Percentiles rank a stretch among this genome's conserved stretches.
Evolutionary conservation across 2,888 invertebrate species (phyloP).

Genomic region (Epinotia ramella): DNA sequence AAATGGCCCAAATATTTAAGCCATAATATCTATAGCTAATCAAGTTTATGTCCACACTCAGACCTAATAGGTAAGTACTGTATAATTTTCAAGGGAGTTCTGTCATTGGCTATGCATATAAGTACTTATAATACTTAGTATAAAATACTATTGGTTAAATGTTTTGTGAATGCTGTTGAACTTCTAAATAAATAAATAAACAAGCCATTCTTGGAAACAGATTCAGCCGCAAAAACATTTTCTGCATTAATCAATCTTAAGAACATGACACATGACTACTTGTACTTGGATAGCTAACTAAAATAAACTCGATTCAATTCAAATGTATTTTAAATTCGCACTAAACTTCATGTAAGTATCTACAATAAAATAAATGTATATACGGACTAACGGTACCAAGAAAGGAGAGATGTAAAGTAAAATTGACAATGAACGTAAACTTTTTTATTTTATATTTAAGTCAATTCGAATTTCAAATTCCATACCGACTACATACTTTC

Average conservation of each 20-base stretch:
- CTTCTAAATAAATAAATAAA: background rate
- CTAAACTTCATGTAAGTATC: background rate
- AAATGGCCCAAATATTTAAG: no score
- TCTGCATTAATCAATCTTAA: conserved; percentile 1
- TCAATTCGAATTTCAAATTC: background rate
- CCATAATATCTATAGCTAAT: no score
- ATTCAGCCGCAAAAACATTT: conserved; percentile 3
- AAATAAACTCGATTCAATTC: conserved; percentile 10
- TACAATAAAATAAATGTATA: background rate
- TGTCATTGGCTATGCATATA: no score
- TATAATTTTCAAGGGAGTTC: no score
- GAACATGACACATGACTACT: background rate
- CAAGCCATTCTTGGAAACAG: background rate
- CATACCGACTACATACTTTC: background rate
- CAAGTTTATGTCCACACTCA: no score
- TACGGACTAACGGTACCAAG: background rate
- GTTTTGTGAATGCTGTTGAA: no score
- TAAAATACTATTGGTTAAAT: no score
- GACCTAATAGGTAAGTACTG: no score
- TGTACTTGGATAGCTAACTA: background rate
- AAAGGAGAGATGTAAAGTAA: background rate
- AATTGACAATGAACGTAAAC: background rate
- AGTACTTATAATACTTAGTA: no score
- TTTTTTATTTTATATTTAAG: background rate
- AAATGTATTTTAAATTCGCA: background rate